Evolutionary conservation across 2,797 vertebrate species (phyloP), one percentile per base, ranked within the genome.

Genomic region (Jordanella pulchra): DNA sequence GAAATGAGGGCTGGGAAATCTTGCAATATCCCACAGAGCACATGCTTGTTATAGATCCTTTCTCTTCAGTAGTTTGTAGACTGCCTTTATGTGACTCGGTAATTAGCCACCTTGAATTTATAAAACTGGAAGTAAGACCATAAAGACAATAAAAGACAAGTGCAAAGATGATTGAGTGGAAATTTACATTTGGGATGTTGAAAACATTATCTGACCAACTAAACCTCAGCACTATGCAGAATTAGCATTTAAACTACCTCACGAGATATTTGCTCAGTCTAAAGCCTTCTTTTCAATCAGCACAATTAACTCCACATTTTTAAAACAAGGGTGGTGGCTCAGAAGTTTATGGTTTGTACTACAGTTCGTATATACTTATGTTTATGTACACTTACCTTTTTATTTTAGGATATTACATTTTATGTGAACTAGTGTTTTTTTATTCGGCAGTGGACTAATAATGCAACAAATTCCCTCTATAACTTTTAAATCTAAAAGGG

Each of bases 71-170:
- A 48, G 23, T 75, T 79, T 78, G 67, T n/a, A 64, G 65, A 75
- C 85, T 77, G 83, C 67, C 74, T 89, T 90, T 87, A 85, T 85
- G 74, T 79, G 60, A 58, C 75, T 66, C 28, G 55, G 71, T 89
- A 89, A 93, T 93, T 91, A 79, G 83, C 77, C 89, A 84, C 82
- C 80, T 65, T 75, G 63, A 66, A 63, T 70, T 76, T 69, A 83
- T 87, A 76, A 81, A 90, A 89, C 83, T 70, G 51, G 39, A 78
- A 80, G 74, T 78, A 69, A 85, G 66, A 80, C 68, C 9, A 2
- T 64, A 51, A 78, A 87, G 81, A 82, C 84, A 76, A 82, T 86
- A 82, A n/a, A n/a, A n/a, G n/a, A n/a, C n/a, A n/a, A 80, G 44
- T 64, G 71, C 53, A 75, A 87, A 85, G 13, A 87, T 82, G 85